Base-by-base conservation (phyloP, 2,797 vertebrate species). In the Threskiornis aethiopicus region DNA sequence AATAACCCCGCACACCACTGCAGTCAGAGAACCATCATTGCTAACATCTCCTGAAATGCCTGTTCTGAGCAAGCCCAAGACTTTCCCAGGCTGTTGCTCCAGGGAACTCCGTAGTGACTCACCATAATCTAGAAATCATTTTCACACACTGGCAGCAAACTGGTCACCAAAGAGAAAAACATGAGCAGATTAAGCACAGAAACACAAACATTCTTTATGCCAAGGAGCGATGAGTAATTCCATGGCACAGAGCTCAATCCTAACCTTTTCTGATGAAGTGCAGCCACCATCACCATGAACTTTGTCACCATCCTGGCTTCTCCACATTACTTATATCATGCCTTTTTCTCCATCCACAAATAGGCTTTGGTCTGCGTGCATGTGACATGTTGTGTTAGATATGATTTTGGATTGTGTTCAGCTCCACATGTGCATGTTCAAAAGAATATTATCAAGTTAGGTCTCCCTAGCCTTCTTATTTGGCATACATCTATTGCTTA, bases 11-110 rank as follows among this genome's bases (percentile, higher is more conserved):
- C 13, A 11, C 39, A 11, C 16, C 31, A 24, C 75, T 51, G 78
- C 24, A 22, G 69, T 35, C 70, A 71, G 57, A 29, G 57, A 41
- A 7, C 62, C 47, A 26, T 11, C 73, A 13, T 9, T 24, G 58
- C 37, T 66, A 67, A 26, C 44, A 22, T 18, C 88, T 73, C 84
- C 59, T 46, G 71, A 73, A 82, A 82, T 41, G 42, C 76, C 61
- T 75, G 61, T 65, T 93, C 66, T 51, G 51, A 73, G 26, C 37
- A 46, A 73, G 71, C 39, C 76, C 35, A 10, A 90, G 80, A 47
- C 61, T 85, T 82, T 89, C 88, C 76, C 88, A 86, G 76, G 57
- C 47, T 79, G 29, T 28, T 83, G 51, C 42, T 93, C 42, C 72
- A 62, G 72, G 91, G 85, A 76, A 71, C 58, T 87, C 73, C 2